Percentiles rank a stretch among this genome's conserved stretches.
phyloP scores from a whole-genome alignment of 2,888 invertebrate genomes.

The Xylota sylvarum region DNA sequence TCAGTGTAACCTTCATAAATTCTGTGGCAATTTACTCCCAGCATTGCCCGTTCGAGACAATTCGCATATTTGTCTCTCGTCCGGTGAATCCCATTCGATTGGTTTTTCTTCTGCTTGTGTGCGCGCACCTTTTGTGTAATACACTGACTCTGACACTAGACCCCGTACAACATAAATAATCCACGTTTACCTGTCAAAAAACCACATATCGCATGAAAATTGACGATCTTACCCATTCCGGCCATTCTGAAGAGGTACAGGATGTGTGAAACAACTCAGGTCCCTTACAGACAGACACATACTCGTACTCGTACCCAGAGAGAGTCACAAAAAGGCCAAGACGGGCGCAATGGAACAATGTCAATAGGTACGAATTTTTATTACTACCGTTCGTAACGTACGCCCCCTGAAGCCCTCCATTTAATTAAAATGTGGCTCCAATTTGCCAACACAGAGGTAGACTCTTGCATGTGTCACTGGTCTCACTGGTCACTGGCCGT shows the following conservation, averaged over 20 bases:
- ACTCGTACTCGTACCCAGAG: constrained; percentile 2
- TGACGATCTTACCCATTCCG: constrained; percentile 60
- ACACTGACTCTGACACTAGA: constrained; percentile 64
- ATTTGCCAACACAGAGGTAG: constrained; percentile 60
- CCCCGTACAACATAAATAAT: constrained; percentile 72
- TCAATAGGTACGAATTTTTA: constrained; percentile 75
- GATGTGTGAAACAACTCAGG: constrained; percentile 46
- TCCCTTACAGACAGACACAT: constrained; percentile 33
- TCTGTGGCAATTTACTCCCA: constrained; percentile 30
- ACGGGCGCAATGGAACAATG: constrained; percentile 68
- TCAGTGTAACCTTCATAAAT: constrained; percentile 60
- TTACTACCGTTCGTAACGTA: constrained; percentile 56
- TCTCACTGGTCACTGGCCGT: not conserved
- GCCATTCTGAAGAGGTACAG: constrained; percentile 5
- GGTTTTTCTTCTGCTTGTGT: constrained; percentile 11
- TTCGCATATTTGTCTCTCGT: constrained; percentile 70
- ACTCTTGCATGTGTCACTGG: constrained; percentile 46
- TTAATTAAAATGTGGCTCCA: constrained; percentile 70
- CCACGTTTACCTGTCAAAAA: constrained; percentile 74
- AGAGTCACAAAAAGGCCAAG: constrained; percentile 14
- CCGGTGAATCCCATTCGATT: constrained; percentile 56
- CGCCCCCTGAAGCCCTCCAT: constrained; percentile 31
- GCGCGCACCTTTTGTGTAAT: constrained; percentile 25
- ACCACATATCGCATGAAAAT: constrained; percentile 64
- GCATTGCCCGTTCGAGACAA: constrained; percentile 38